Conservation (phyloP, 2,797 vertebrate genomes). For the Tiaroga cobitis region DNA sequence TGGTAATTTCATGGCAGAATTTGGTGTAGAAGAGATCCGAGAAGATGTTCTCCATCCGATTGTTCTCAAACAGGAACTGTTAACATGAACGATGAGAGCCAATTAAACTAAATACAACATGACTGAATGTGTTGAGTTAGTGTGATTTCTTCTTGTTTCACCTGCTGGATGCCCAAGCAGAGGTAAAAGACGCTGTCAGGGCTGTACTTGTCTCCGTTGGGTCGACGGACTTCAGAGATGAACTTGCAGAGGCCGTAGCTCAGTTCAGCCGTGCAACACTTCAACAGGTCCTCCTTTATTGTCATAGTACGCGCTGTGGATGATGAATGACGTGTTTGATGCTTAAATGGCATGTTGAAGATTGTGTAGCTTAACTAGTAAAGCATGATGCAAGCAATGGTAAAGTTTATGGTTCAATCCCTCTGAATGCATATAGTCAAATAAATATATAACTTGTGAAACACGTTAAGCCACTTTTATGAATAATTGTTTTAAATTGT, state of each 20-base stretch:
- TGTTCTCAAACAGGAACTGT: conserved; percentile 96
- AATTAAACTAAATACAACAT: background rate
- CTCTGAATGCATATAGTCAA: background rate
- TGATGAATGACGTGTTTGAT: background rate
- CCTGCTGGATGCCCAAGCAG: conserved; percentile 99
- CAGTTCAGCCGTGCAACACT: conserved; percentile 91
- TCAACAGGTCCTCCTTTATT: conserved; percentile 91
- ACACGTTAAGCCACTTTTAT: background rate
- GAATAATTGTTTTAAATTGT: background rate
- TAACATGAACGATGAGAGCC: background rate
- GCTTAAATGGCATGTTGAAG: background rate
- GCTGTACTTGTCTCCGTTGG: conserved; percentile 88
- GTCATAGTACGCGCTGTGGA: conserved; percentile 84
- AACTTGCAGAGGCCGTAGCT: conserved; percentile 95
- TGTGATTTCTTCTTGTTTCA: conserved; percentile 55
- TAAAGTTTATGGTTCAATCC: background rate
- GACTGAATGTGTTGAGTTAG: background rate
- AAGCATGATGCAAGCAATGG: background rate
- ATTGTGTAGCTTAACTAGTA: background rate
- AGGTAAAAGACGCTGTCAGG: conserved; percentile 96
- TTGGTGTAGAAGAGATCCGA: conserved; percentile 92
- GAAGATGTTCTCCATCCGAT: conserved; percentile 98
- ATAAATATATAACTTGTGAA: background rate
- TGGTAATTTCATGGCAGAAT: conserved; percentile 92
- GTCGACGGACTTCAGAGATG: conserved; percentile 89